Evolutionary conservation across 2,888 invertebrate species (phyloP), one percentile per base, ranked within the genome.

Genomic region (Cataglyphis rosenhaueri): DNA sequence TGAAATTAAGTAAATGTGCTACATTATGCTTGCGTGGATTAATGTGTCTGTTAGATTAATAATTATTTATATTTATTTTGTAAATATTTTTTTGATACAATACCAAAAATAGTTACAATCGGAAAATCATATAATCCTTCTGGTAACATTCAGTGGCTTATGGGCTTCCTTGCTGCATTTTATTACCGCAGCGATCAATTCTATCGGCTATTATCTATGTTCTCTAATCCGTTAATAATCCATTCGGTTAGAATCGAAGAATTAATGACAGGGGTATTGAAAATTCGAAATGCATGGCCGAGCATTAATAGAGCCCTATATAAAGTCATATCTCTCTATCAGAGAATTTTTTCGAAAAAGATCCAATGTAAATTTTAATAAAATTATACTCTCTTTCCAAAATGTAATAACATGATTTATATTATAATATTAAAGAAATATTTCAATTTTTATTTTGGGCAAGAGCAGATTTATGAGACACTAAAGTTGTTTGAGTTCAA

Each of bases 101-200:
- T 8, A n/a, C n/a, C 15, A 75, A 61, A 81, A 65, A 82, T 44
- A 64, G 73, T 65, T 21, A 44, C 52, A 73, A 87, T 82, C 65
- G 75, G 61, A 64, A 64, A 82, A 83, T 25, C 59, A 73, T 74
- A 12, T 44, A 83, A 85, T 90, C 90, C 92, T 86, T 92, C 91
- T 92, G 93, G 92, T 93, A 93, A 93, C 89, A 88, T 88, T 86
- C 78, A 70, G 29, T 74, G 75, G 83, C 83, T 86, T 84, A 81
- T 70, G 61, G 48, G 68, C 81, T 84, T 86, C 88, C 86, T 85
- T 73, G 84, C 89, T 83, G 90, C 88, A 84, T 92, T 90, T 91
- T 92, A 92, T 93, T 93, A 93, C 93, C 93, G 93, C 93, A 93
- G 79, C 82, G 83, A 93, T 93, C 92, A 92, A 93, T 92, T 90